Conservation (phyloP, 1,140 invertebrate species). For the Eubasilissa regina region DNA sequence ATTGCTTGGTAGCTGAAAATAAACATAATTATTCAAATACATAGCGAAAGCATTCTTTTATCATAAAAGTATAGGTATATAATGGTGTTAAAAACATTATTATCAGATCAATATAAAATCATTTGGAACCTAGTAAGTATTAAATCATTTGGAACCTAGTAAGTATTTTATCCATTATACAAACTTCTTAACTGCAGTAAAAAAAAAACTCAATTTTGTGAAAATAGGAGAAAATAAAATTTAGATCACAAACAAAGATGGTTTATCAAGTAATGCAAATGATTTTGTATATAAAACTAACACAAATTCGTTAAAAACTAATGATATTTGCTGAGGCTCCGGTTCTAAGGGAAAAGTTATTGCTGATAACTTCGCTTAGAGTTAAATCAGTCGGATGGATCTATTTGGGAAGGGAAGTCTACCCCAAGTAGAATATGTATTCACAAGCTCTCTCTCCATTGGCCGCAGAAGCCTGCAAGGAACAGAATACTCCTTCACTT, state of each 20-base stretch:
- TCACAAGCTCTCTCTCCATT: conserved; percentile 39
- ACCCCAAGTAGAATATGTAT: conserved; percentile 45
- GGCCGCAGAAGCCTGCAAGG: conserved; percentile 10
- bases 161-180: conserved; percentile 20
- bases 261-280: not conserved
- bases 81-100: conserved; percentile 29
- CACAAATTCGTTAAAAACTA: conserved; percentile 24
- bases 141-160: conserved; percentile 22
- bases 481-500: conserved; percentile 6
- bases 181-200: not conserved
- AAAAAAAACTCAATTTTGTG: not conserved
- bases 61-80: conserved; percentile 1
- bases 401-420: conserved; percentile 2
- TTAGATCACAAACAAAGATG: not conserved
- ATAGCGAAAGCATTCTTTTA: conserved; percentile 40
- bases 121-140: conserved; percentile 19
- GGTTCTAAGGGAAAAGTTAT: conserved; percentile 33
- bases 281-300: conserved; percentile 13
- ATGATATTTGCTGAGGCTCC: conserved; percentile 29
- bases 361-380: conserved; percentile 34
- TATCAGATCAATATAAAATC: conserved; percentile 34
- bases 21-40: conserved; percentile 16
- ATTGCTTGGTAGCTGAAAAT: conserved; percentile 39
- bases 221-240: not conserved
- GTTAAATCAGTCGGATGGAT: conserved; percentile 43